Conservation (phyloP, 2,797 vertebrate species). For the Oophaga sylvatica region DNA sequence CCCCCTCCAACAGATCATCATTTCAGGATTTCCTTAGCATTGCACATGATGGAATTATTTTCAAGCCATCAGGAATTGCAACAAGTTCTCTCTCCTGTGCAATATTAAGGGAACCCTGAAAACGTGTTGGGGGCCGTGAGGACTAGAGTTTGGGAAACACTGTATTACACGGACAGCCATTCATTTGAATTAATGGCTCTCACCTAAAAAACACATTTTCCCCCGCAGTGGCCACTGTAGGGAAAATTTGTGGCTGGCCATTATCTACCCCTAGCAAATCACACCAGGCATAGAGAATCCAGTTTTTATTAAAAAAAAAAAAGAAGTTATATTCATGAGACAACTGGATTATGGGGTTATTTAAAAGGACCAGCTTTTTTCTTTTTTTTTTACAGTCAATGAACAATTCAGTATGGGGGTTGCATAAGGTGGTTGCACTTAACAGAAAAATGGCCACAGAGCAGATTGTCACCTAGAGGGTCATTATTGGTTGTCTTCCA, state of each 20-base stretch:
- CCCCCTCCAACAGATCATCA: too few species aligned
- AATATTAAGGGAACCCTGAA: too few species aligned
- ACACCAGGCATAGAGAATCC: not conserved
- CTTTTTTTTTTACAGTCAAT: conserved; percentile 8
- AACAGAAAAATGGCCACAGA: conserved; percentile 82
- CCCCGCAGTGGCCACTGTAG: not conserved
- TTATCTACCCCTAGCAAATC: not conserved
- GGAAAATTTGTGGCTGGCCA: not conserved
- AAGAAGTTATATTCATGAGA: not conserved
- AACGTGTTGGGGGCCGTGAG: too few species aligned
- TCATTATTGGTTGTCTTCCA: conserved; percentile 68
- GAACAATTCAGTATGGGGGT: conserved; percentile 59
- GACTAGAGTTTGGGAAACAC: too few species aligned
- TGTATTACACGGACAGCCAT: not conserved
- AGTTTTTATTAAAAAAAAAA: not conserved
- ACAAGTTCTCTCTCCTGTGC: too few species aligned
- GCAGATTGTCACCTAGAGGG: conserved; percentile 81
- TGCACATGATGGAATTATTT: too few species aligned
- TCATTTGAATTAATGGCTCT: not conserved
- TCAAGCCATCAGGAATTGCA: too few species aligned
- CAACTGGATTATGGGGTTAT: not conserved
- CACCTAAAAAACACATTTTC: not conserved
- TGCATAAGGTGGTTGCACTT: conserved; percentile 76
- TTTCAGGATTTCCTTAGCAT: too few species aligned
- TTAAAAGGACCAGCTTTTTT: not conserved